Conservation (phyloP, 2,113 vertebrate genomes). For the Pogonocichla stellata region DNA sequence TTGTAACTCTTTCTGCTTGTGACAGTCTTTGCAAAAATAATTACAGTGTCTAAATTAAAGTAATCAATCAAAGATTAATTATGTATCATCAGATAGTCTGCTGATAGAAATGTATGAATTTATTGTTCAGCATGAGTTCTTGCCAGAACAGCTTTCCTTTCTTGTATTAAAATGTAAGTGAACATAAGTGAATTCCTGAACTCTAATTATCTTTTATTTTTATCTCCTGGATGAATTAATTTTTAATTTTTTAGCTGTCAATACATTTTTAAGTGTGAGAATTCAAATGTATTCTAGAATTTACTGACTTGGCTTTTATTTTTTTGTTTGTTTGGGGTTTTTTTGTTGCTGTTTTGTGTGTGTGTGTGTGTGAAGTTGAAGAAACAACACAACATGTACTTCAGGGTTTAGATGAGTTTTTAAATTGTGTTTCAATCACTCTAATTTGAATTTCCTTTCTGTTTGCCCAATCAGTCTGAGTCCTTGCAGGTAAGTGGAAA, state of each 20-base stretch:
- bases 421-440: not conserved
- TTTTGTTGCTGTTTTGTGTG: not conserved
- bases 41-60: not conserved
- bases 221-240: not conserved
- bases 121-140: not conserved
- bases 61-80: constrained; percentile 25
- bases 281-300: not conserved
- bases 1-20: not conserved
- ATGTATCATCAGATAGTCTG: not conserved
- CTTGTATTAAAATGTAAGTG: not conserved
- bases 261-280: not conserved
- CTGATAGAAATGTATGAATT: not conserved
- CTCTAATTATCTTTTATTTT: not conserved
- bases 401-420: not conserved
- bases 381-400: not conserved
- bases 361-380: rapidly evolving
- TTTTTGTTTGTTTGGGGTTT: too few species aligned
- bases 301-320: not conserved
- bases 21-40: not conserved
- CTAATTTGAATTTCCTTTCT: not conserved
- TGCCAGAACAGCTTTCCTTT: not conserved
- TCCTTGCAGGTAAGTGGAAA: not conserved
- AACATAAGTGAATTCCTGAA: not conserved
- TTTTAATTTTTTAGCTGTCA: not conserved
- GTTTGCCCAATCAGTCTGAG: not conserved